phyloP scores from a whole-genome alignment of 1,140 invertebrate species.

The Aphelinus certus region DNA sequence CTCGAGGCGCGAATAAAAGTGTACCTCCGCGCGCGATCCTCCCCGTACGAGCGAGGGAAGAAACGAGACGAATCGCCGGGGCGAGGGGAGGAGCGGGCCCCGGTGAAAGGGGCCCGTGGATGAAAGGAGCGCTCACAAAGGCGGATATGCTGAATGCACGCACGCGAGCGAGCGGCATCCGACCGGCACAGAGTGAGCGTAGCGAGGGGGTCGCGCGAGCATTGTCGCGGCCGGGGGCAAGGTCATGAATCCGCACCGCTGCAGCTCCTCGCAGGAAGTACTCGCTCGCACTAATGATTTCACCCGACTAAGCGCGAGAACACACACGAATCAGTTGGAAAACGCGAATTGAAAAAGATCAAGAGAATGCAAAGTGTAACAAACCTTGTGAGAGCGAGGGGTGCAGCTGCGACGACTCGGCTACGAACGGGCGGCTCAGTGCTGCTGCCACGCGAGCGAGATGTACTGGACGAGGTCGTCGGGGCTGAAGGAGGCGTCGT shows the following conservation, averaged over 20 bases:
- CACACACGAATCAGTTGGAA: too few species aligned
- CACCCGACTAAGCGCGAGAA: not conserved
- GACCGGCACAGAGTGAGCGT: too few species aligned
- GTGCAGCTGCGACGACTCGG: too few species aligned
- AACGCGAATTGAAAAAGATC: too few species aligned
- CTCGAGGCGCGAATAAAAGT: conserved; percentile 14
- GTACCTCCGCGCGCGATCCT: too few species aligned
- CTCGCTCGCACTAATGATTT: too few species aligned
- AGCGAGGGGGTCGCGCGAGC: too few species aligned
- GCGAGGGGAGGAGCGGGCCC: not conserved
- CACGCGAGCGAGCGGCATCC: not conserved
- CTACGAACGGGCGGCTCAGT: conserved; percentile 49
- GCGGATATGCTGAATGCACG: not conserved
- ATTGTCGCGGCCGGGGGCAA: too few species aligned
- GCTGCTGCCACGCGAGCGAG: conserved; percentile 86
- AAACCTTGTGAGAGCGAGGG: too few species aligned
- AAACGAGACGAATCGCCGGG: conserved; percentile 32
- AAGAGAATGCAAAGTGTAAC: too few species aligned
- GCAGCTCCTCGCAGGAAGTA: not conserved
- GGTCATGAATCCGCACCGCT: too few species aligned
- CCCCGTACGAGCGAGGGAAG: not conserved
- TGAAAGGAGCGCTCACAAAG: not conserved
- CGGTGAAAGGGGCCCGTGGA: too few species aligned
- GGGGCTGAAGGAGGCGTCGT: conserved; percentile 83
- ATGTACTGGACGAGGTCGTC: conserved; percentile 83